Evolutionary conservation across 2,113 vertebrate genomes (phyloP), one percentile per base, ranked within the genome.

Genomic region (Paramormyrops kingsleyae): DNA sequence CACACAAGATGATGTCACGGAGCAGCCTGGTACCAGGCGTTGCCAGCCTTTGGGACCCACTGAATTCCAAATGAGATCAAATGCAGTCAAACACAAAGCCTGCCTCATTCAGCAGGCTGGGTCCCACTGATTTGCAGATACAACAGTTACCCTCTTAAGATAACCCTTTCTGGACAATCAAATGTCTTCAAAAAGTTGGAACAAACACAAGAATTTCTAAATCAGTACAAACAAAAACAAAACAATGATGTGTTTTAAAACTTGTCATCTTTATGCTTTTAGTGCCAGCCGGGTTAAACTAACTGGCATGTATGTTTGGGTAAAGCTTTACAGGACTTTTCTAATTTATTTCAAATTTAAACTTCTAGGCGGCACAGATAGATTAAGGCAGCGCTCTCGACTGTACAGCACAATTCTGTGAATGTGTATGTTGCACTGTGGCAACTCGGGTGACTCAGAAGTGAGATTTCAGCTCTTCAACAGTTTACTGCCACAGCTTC

Each of bases 1-100:
- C 52, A 66, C 31, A n/a, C 9, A 31, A 83, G 12, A 49, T 50
- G 24, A 47, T 77, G 44, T 77, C 74, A 83, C 12, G 17, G 74
- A 56, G 74, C 27, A 56, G 31, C 74, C 15, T 31, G 3, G 88
- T 89, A 89, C 88, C 88, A 89, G 88, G 88, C 88, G 5, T 35
- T 35, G 4, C 88, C 88, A 83, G 70, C 3, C 47, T 24, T 21
- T 24, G 39, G 44, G 13, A 47, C 39, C 49, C 31, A 13, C 88
- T 74, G 27, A 83, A 56, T 74, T 50, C 44, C 44, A 49, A 80
- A 83, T 52, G 62, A 42, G 44, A 31, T 70, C n/a, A 70, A 70
- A 66, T 66, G 59, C 27, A n/a, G 59, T 66, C n/a, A 66, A 66
- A 66, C n/a, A 62, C 59, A 42, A 84, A 47, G 46, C 83, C 80